Evolutionary conservation across 2,113 vertebrate genomes (phyloP).

Genomic region (Coptodon rendalli): DNA sequence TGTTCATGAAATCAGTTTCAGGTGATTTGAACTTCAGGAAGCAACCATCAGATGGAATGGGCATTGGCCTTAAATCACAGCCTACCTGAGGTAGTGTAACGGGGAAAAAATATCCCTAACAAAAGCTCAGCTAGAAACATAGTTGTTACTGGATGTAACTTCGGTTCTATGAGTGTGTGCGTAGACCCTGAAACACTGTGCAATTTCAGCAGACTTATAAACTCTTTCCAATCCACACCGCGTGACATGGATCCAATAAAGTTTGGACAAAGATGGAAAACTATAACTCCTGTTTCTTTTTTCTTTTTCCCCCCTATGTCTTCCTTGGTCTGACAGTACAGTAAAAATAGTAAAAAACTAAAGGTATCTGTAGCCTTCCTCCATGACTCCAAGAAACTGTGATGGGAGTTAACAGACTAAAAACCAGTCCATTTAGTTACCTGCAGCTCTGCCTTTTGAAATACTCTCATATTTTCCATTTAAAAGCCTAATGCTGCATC

Average conservation of each 20-base stretch:
- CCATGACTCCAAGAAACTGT: neutral
- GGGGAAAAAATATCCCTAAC: rapidly evolving
- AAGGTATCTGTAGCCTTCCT: neutral
- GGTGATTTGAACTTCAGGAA: neutral
- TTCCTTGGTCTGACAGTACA: neutral
- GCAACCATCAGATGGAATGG: neutral
- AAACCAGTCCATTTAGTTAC: neutral
- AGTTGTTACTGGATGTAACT: neutral
- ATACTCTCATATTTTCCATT: neutral
- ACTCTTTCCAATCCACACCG: neutral
- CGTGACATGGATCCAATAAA: rapidly evolving
- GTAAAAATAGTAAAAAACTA: too few relatives aligned
- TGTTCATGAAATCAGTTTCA: rapidly evolving
- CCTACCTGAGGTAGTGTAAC: neutral
- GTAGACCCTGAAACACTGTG: neutral
- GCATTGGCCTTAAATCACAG: neutral
- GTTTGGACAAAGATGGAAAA: neutral
- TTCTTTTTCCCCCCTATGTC: neutral
- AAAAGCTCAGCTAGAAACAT: neutral
- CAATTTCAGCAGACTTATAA: neutral
- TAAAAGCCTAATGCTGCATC: neutral
- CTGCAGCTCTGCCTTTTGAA: neutral
- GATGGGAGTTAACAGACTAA: neutral
- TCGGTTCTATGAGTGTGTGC: neutral
- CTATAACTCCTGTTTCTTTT: neutral